phyloP scores from a whole-genome alignment of 35 echinoderm and acorn worm genomes.

The Apostichopus japonicus region DNA sequence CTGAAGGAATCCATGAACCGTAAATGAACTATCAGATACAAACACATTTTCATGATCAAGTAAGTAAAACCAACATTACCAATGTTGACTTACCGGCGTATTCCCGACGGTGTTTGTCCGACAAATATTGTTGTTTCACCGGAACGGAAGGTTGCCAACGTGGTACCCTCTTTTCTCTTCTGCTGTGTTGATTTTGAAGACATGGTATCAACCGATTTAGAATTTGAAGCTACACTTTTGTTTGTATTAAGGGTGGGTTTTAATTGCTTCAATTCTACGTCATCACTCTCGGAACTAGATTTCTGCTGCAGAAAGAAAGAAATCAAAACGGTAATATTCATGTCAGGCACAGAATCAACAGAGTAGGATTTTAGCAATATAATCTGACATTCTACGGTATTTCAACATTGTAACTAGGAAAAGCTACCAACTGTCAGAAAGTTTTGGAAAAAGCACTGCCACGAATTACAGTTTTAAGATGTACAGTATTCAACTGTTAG shows the following conservation, averaged over 20 bases:
- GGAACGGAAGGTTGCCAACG: slow-evolving; percentile 31
- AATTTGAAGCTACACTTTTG: not conserved
- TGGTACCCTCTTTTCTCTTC: slow-evolving; percentile 10
- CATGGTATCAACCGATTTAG: not conserved
- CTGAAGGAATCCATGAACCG: too few relatives aligned
- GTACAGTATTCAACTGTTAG: too few relatives aligned
- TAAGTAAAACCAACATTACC: too few relatives aligned
- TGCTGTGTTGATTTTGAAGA: slow-evolving; percentile 2
- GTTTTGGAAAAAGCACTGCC: too few relatives aligned
- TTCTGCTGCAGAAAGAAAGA: not conserved
- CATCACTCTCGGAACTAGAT: slow-evolving; percentile 56
- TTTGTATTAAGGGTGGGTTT: not conserved
- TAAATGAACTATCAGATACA: too few relatives aligned
- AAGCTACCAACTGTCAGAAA: too few relatives aligned
- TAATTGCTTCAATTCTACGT: slow-evolving; percentile 27
- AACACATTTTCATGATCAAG: too few relatives aligned
- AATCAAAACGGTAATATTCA: not conserved
- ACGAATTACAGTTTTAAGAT: too few relatives aligned
- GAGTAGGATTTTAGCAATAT: too few relatives aligned
- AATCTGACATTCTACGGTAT: too few relatives aligned
- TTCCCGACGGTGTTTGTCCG: slow-evolving; percentile 77
- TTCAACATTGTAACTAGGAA: too few relatives aligned
- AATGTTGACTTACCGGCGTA: slow-evolving; percentile 62
- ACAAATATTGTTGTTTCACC: slow-evolving; percentile 70
- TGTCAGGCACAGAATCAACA: too few relatives aligned